A percentile compares a stretch with the other conserved stretches of the same genome.
Evolutionary conservation across 2,797 vertebrate species (phyloP).

Genomic region (Borostomias antarcticus): DNA sequence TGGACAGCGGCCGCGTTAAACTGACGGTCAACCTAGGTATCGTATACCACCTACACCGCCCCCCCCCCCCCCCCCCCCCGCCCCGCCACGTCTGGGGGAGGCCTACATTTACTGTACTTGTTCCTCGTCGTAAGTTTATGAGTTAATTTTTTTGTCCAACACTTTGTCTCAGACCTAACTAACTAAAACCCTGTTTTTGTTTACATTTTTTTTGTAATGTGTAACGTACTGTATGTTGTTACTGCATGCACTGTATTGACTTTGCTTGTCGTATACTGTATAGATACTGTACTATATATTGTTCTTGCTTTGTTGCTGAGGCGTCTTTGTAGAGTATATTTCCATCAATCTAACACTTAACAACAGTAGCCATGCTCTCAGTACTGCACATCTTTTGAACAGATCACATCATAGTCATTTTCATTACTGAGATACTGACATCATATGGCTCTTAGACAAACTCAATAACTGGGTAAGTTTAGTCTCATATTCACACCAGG

Average conservation of each 20-base stretch:
- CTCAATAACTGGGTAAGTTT: too few species aligned
- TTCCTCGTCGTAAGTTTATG: slow-evolving; percentile 32
- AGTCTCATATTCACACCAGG: too few species aligned
- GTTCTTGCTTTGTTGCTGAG: slow-evolving; percentile 56
- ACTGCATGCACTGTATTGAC: slow-evolving; percentile 68
- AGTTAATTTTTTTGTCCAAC: slow-evolving; percentile 24
- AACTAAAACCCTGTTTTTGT: slow-evolving; percentile 48
- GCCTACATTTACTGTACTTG: slow-evolving; percentile 5
- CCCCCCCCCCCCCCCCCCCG: slow-evolving; percentile 19
- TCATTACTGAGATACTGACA: slow-evolving; percentile 31
- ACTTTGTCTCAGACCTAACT: slow-evolving; percentile 49
- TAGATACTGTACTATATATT: slow-evolving; percentile 42
- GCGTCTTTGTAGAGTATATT: slow-evolving; percentile 56
- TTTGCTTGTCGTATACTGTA: slow-evolving; percentile 56
- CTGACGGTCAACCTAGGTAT: slow-evolving; percentile 99
- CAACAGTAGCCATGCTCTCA: slow-evolving; percentile 78
- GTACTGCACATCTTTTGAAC: slow-evolving; percentile 86
- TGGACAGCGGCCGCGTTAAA: slow-evolving; percentile 93
- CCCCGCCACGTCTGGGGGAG: slow-evolving; percentile 26
- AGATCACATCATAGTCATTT: slow-evolving; percentile 49
- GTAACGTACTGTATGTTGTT: slow-evolving; percentile 39
- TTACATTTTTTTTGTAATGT: too few species aligned
- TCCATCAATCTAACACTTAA: slow-evolving; percentile 77
- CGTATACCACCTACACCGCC: slow-evolving; percentile 63
- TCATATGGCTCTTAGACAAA: neutral